These are phyloP conservation scores for Macrosiphum euphorbiae DNA, from an alignment of 2,888 invertebrate genomes.

Conservation along the genomic window DNA sequence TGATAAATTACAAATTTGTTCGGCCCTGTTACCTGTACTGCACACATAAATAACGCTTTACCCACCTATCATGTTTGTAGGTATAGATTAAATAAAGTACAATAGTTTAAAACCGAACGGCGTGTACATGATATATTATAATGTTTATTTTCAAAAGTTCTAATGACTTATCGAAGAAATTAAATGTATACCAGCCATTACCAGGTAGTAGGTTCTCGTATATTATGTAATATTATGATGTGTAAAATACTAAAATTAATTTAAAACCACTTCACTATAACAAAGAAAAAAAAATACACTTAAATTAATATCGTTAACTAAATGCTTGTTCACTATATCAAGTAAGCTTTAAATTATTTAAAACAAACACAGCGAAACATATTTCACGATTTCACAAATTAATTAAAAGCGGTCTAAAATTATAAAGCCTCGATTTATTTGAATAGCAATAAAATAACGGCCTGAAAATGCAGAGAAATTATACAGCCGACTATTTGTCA, in stretches of 20 bases:
- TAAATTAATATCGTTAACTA: not conserved
- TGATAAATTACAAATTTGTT: constrained; percentile 27
- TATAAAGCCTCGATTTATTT: not conserved
- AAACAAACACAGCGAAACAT: not conserved
- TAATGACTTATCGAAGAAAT: not conserved
- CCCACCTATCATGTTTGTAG: not conserved
- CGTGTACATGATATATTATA: not conserved
- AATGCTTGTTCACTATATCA: not conserved
- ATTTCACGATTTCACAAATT: not conserved
- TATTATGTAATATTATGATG: not conserved
- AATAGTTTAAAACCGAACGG: not conserved
- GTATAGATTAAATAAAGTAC: not conserved
- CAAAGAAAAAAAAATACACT: not conserved
- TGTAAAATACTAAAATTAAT: not conserved
- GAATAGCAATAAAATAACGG: not conserved
- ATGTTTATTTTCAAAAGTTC: not conserved
- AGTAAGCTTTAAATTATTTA: not conserved
- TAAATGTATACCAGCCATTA: not conserved
- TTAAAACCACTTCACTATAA: not conserved
- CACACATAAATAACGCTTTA: not conserved
- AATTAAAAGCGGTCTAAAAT: not conserved
- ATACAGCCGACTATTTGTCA: not conserved
- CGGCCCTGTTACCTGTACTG: not conserved
- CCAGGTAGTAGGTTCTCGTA: not conserved
- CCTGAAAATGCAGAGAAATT: not conserved